phyloP scores from a whole-genome alignment of 2,888 invertebrate species.

The Hecatera dysodea region DNA sequence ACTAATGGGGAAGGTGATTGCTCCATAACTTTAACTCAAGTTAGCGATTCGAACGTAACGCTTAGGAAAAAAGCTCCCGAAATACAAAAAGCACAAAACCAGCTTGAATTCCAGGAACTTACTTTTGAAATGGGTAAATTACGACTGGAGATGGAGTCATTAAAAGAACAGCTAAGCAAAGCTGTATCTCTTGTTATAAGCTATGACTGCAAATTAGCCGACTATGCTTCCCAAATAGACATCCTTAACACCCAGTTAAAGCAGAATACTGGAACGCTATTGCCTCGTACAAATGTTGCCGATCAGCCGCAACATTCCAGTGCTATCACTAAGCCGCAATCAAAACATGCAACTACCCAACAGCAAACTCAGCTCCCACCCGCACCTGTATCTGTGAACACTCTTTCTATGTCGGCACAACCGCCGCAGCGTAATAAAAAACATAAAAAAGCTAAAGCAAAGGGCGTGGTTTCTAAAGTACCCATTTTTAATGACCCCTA shows the following conservation, averaged over 20 bases:
- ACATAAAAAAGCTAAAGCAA: background rate
- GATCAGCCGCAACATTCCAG: background rate
- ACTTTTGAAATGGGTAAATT: background rate
- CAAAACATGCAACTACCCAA: background rate
- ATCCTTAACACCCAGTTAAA: slow-evolving; percentile 12
- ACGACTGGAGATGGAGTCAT: slow-evolving; percentile 4
- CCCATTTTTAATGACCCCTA: background rate
- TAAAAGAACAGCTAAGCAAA: slow-evolving; percentile 3
- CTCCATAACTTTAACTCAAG: background rate
- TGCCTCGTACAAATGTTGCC: background rate
- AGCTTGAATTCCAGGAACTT: slow-evolving; percentile 14
- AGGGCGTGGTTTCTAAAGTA: background rate
- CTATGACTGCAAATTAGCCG: slow-evolving; percentile 8
- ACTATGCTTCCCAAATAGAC: slow-evolving; percentile 8
- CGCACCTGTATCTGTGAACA: background rate
- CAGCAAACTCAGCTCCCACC: background rate
- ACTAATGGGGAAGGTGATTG: background rate
- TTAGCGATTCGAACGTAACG: background rate
- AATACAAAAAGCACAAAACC: slow-evolving; percentile 1
- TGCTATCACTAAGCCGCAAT: too few relatives aligned
- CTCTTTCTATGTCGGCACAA: background rate
- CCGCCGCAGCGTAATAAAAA: background rate
- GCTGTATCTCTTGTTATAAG: slow-evolving; percentile 5
- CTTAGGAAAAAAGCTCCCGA: slow-evolving; percentile 5
- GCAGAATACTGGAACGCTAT: background rate